phyloP scores from a whole-genome alignment of 2,797 vertebrate genomes.

The Helarctos malayanus region DNA sequence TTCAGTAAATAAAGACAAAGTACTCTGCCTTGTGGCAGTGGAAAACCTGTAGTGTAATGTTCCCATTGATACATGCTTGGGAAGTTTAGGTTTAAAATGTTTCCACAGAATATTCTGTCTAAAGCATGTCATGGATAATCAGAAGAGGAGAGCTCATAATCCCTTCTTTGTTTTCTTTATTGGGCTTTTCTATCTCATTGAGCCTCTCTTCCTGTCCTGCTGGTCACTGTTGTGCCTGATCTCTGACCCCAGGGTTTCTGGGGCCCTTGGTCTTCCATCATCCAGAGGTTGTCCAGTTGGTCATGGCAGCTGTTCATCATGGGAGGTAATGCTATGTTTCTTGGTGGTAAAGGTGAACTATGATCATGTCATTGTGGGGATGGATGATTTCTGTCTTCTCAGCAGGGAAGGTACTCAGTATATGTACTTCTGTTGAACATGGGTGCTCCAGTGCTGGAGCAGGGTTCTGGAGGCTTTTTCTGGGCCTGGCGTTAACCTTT shows the following conservation, averaged over 20 bases:
- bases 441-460: neutral
- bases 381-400: neutral
- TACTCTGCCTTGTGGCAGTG: neutral
- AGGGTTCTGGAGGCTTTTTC: neutral
- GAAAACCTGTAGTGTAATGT: slow-evolving; percentile 16
- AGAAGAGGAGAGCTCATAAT: neutral
- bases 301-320: neutral
- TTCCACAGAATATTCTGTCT: slow-evolving; percentile 7
- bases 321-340: neutral
- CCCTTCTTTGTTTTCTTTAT: neutral
- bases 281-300: neutral
- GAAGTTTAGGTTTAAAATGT: slow-evolving; percentile 11
- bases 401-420: neutral
- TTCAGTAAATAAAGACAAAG: neutral
- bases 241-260: neutral
- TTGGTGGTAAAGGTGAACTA: neutral
- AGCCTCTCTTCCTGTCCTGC: neutral
- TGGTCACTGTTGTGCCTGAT: neutral
- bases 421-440: neutral
- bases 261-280: neutral
- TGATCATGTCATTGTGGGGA: neutral
- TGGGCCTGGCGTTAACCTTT: neutral
- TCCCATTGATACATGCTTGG: neutral
- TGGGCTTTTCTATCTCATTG: neutral
- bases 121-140: neutral